Base-by-base conservation (phyloP, 2,797 vertebrate genomes). In the Florisuga fusca region DNA sequence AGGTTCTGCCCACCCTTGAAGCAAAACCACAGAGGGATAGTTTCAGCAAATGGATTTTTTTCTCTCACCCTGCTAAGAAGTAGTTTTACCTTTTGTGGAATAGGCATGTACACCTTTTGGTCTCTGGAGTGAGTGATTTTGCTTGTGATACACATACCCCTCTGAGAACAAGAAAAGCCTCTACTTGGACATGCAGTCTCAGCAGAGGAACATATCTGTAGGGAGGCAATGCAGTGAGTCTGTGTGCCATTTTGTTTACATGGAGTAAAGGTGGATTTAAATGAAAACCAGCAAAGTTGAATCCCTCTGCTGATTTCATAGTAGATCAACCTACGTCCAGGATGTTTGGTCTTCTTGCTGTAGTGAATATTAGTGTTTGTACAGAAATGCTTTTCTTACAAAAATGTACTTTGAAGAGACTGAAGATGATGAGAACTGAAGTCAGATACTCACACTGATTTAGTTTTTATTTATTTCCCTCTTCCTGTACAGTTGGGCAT, bases 401-500 rank as follows among this genome's bases (percentile, higher is more conserved):
- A 27, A 90, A 75, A 59, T 34, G 22, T 68, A 31, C 76, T 87
- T 84, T 91, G 73, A 57, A 53, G 72, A 88, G 63, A 34, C 31
- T 59, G 33, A 64, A 78, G 74, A n/a, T 75, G 62, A 38, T 93
- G 78, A 84, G 59, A 90, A 81, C 69, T 88, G 43, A 87, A 90
- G 29, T 88, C 79, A 55, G 73, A 82, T 81, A 85, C 21, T 68
- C 38, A 48, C 22, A 50, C 29, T 90, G 59, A 43, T 95, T 93
- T 90, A 84, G 50, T 31, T 94, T 97, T 97, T 96, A 96, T 97
- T 97, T 95, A 87, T 96, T 94, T 89, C 61, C 82, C 59, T 84
- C 91, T 63, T 68, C 55, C 67, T 92, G 36, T 93, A 87, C 90
- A 94, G 38, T 87, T 76, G 85, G 71, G 48, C 51, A 27, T 73